Evolutionary conservation across 1,140 invertebrate genomes (phyloP).

Genomic region (Zaprionus ghesquierei): DNA sequence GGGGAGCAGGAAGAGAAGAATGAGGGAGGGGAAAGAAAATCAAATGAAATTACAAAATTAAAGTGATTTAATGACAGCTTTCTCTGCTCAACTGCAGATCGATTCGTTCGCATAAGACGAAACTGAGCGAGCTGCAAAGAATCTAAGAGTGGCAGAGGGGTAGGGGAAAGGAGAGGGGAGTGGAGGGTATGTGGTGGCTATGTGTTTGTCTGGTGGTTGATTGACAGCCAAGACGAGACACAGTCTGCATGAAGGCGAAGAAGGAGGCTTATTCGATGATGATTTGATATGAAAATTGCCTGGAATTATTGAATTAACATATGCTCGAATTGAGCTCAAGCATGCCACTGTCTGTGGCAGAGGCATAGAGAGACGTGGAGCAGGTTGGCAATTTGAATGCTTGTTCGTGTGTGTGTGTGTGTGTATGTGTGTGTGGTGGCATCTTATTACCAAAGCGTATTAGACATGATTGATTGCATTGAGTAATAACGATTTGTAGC

Average conservation of each 20-base stretch:
- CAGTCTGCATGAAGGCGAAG: neutral
- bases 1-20: neutral
- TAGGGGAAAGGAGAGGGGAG: neutral
- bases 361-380: too few relatives aligned
- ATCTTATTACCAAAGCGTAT: constrained; percentile 81
- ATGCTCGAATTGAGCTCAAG: constrained; percentile 75
- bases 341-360: constrained; percentile 46
- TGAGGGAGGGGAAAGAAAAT: constrained; percentile 54
- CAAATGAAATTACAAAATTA: constrained; percentile 77
- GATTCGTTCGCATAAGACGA: constrained; percentile 19
- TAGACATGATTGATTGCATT: constrained; percentile 80
- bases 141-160: neutral
- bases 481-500: constrained; percentile 75
- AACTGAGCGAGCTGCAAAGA: neutral
- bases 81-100: constrained; percentile 17
- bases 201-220: constrained; percentile 50
- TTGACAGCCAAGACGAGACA: constrained; percentile 57
- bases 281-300: constrained; percentile 81
- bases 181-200: neutral
- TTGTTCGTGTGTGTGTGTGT: constrained; percentile 17
- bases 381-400: constrained; percentile 17
- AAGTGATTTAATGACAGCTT: constrained; percentile 68
- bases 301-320: constrained; percentile 82
- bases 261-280: constrained; percentile 47
- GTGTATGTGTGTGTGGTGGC: constrained; percentile 55